phyloP scores from a whole-genome alignment of 2,888 invertebrate species.

The Drosophila sordidapex region DNA sequence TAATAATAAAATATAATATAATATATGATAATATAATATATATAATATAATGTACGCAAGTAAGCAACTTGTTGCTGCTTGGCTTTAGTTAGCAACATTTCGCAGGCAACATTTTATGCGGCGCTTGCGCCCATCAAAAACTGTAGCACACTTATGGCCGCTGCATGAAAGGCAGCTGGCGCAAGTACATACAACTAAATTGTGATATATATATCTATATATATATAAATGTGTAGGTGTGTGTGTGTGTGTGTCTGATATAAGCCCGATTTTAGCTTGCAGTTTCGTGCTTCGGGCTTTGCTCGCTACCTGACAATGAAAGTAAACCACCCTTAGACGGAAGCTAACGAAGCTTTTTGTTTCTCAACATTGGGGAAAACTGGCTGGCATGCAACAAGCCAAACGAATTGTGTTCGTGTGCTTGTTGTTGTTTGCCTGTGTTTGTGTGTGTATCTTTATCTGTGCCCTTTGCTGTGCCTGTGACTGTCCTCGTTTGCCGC shows the following conservation, averaged over 20 bases:
- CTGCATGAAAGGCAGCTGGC: conserved; percentile 42
- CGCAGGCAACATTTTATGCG: conserved; percentile 43
- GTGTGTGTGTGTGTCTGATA: conserved; percentile 22
- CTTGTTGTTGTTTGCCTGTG: conserved; percentile 3
- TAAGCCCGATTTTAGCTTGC: conserved; percentile 44
- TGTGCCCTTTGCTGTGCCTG: conserved; percentile 11
- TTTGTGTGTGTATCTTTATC: conserved; percentile 25
- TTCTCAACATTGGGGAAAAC: conserved; percentile 65
- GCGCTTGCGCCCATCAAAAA: conserved; percentile 63
- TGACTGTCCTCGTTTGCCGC: conserved; percentile 15
- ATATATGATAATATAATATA: background rate
- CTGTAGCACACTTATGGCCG: conserved; percentile 55
- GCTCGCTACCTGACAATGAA: conserved; percentile 26
- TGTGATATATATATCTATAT: conserved; percentile 2
- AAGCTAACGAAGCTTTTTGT: conserved; percentile 66
- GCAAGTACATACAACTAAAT: conserved; percentile 13
- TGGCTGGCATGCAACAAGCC: conserved; percentile 73
- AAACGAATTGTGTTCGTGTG: conserved; percentile 39
- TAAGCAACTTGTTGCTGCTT: conserved; percentile 54
- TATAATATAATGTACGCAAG: background rate
- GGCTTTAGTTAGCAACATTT: conserved; percentile 25
- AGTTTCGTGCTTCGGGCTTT: conserved; percentile 24
- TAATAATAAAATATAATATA: background rate
- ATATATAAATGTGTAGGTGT: background rate
- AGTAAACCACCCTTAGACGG: conserved; percentile 59